Evolutionary conservation across 1,140 invertebrate species (phyloP).

Genomic region (Helicoverpa zea): DNA sequence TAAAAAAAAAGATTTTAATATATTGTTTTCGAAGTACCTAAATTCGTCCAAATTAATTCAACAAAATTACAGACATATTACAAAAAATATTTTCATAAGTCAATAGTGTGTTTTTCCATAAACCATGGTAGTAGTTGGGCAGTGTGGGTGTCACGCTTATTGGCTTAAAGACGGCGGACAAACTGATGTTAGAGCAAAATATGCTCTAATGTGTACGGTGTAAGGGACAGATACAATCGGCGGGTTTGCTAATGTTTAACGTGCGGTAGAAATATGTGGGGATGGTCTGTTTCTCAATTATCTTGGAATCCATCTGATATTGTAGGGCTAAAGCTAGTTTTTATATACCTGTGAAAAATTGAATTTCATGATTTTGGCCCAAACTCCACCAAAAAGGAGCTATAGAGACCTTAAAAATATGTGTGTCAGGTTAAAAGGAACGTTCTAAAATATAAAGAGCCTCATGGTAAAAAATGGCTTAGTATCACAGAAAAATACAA

Average conservation of each 20-base stretch:
- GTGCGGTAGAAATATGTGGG: slow-evolving; percentile 11
- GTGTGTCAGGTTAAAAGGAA: too few species aligned
- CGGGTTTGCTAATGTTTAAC: slow-evolving; percentile 27
- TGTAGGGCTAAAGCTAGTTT: too few species aligned
- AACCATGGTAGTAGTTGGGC: slow-evolving; percentile 53
- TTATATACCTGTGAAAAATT: too few species aligned
- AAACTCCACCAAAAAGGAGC: too few species aligned
- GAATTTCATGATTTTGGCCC: too few species aligned
- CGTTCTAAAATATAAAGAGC: too few species aligned
- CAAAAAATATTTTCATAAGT: background rate
- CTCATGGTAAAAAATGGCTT: too few species aligned
- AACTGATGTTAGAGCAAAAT: slow-evolving; percentile 50
- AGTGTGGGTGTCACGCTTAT: slow-evolving; percentile 40
- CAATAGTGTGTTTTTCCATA: slow-evolving; percentile 22
- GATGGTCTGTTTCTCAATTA: slow-evolving; percentile 1
- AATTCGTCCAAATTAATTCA: too few species aligned
- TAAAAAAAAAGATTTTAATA: too few species aligned
- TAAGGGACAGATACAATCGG: slow-evolving; percentile 28
- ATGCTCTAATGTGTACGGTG: slow-evolving; percentile 6
- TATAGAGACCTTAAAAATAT: too few species aligned
- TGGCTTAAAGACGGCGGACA: slow-evolving; percentile 42
- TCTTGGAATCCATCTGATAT: background rate
- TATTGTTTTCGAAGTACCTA: too few species aligned
- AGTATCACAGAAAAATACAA: too few species aligned
- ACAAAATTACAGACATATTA: background rate